Percentiles rank a stretch among this genome's conserved stretches.
phyloP scores from a whole-genome alignment of 2,888 invertebrate genomes.

The Aphidius colemani region DNA sequence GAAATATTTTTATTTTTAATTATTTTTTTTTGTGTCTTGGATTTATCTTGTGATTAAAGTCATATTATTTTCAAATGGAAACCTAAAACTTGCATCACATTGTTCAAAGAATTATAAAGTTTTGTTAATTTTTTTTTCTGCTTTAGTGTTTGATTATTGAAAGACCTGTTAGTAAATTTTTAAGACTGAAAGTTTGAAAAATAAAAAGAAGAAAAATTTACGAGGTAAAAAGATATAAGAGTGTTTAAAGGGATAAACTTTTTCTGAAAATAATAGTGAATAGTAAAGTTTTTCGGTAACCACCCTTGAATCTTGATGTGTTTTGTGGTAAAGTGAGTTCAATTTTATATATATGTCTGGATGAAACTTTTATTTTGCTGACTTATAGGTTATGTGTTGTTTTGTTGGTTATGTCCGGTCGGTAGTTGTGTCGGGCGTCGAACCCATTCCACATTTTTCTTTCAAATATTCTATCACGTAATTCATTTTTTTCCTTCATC shows the following conservation, averaged over 20 bases:
- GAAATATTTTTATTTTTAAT: too few relatives aligned
- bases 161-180: conserved; percentile 45
- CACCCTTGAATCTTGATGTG: background rate
- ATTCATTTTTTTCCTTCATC: background rate
- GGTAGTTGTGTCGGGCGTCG: conserved; percentile 38
- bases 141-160: conserved; percentile 52
- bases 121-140: background rate
- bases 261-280: background rate
- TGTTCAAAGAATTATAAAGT: too few relatives aligned
- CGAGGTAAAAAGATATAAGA: background rate
- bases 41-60: too few relatives aligned
- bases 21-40: too few relatives aligned
- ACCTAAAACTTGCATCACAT: conserved; percentile 34
- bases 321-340: conserved; percentile 10
- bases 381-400: conserved; percentile 46
- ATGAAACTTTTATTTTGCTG: conserved; percentile 53
- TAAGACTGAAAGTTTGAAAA: too few relatives aligned
- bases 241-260: background rate
- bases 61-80: too few relatives aligned
- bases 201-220: background rate
- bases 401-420: conserved; percentile 41
- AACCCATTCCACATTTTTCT: conserved; percentile 32
- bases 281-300: conserved; percentile 16
- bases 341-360: conserved; percentile 19
- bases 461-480: conserved; percentile 38